Evolutionary conservation across 37 sponge, comb jelly and placozoan species (phyloP), one percentile per base, ranked within the genome.

Genomic region (Tethya wilhelma): DNA sequence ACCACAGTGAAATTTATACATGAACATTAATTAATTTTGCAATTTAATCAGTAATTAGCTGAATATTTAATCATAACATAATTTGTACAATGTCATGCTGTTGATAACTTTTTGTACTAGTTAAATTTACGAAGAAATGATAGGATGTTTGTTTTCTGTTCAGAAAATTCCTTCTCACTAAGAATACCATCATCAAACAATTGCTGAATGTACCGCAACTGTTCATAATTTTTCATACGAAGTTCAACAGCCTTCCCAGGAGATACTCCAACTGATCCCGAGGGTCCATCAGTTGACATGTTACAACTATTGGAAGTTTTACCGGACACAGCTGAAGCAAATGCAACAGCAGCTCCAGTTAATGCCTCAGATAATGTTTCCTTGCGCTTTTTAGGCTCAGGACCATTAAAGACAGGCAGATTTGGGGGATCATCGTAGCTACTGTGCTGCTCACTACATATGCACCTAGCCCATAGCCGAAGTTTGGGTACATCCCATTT

Each of bases 181-280:
- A 82, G 20, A 39, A 82, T 72, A 36, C 65, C 74, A 60, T 82
- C 83, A 38, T 82, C 83, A 71, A 44, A 82, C 36, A 82, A 59
- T 12, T 72, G 14, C 40, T 82, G 83, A 40, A 82, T n/a, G 41
- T 38, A 82, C 12, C 83, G 60, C 19, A 84, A 39, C 41, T 84
- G 76, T 46, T 84, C 84, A 39, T 42, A 74, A 43, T 75, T 75
- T 46, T 75, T 84, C 70, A 75, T 74, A 12, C 84, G 33, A 8
- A 84, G 38, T n/a, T 74, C 76, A 0, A 64, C 64, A 32, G 76
- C 29, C 59, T 75, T 67, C 49, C 33, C 56, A 25, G 84, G 84
- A 34, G 73, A 81, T 26, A 81, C 30, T 39, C 62, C 53, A 45
- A 25, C 12, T 73, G 74, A 5, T 19, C 37, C 14, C 38, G 77